A percentile compares a stretch with the other conserved stretches of the same genome.
Conservation (phyloP, 2,113 vertebrate genomes). For the Myrmophylax atrothorax region DNA sequence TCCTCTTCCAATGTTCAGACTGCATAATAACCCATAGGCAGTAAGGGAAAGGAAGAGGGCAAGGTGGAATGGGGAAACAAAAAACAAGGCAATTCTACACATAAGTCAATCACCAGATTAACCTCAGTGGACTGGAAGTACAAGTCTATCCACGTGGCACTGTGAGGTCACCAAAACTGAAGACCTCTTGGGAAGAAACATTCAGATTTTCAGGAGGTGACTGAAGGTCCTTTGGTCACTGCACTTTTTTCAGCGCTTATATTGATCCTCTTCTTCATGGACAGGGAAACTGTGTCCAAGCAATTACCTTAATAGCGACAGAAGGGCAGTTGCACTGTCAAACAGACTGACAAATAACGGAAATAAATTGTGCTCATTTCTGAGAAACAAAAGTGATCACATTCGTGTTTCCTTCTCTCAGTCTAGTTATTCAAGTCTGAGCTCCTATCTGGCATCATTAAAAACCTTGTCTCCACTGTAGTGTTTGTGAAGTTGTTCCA, state of each 20-base stretch:
- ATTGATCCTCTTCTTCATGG: background rate
- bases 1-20: background rate
- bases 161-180: background rate
- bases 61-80: background rate
- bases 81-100: background rate
- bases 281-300: background rate
- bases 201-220: background rate
- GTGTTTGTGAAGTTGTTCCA: slow-evolving; percentile 19
- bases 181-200: background rate
- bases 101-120: background rate
- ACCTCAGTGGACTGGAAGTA: background rate
- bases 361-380: background rate
- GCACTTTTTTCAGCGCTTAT: background rate
- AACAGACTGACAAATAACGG: background rate
- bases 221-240: background rate
- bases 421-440: background rate
- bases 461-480: background rate
- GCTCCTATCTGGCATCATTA: background rate
- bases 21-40: background rate
- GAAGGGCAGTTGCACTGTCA: background rate
- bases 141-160: background rate
- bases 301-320: background rate
- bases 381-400: background rate
- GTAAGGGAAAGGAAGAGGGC: background rate
- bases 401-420: background rate